A percentile compares a stretch with the other conserved stretches of the same genome.
Evolutionary conservation across 1,140 invertebrate species (phyloP).

Genomic region (Drosophila lacertosa): DNA sequence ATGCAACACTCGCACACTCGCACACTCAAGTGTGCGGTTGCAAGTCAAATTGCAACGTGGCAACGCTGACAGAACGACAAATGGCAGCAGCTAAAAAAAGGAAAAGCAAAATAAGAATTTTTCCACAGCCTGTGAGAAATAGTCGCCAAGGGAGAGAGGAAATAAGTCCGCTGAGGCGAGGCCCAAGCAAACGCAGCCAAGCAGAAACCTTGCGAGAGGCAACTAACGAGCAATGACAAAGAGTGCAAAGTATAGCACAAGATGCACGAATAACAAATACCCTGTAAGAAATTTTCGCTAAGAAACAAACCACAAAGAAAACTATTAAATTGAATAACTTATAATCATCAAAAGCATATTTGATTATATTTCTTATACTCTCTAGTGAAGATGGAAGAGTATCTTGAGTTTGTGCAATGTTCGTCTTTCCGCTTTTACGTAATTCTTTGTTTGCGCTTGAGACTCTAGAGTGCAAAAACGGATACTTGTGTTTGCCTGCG

Average conservation of each 20-base stretch:
- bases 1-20: slow-evolving; percentile 49
- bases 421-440: too few species aligned
- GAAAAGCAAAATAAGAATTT: slow-evolving; percentile 36
- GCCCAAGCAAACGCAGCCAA: slow-evolving; percentile 9
- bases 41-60: slow-evolving; percentile 72
- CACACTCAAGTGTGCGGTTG: slow-evolving; percentile 67
- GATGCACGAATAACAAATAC: neutral
- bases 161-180: slow-evolving; percentile 18
- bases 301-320: too few species aligned
- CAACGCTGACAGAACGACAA: slow-evolving; percentile 68
- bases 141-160: slow-evolving; percentile 21
- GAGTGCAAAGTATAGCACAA: neutral
- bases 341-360: neutral
- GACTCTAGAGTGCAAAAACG: too few species aligned
- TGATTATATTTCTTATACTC: too few species aligned
- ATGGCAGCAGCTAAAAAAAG: slow-evolving; percentile 63
- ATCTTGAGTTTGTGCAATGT: too few species aligned
- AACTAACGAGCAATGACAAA: slow-evolving; percentile 36
- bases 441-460: too few species aligned
- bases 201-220: neutral
- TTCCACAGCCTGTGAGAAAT: slow-evolving; percentile 31
- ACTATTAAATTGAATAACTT: neutral
- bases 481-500: too few species aligned
- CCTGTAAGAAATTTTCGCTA: neutral
- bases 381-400: too few species aligned